Evolutionary conservation across 2,888 invertebrate species (phyloP).

Genomic region (Nephrotoma appendiculata): DNA sequence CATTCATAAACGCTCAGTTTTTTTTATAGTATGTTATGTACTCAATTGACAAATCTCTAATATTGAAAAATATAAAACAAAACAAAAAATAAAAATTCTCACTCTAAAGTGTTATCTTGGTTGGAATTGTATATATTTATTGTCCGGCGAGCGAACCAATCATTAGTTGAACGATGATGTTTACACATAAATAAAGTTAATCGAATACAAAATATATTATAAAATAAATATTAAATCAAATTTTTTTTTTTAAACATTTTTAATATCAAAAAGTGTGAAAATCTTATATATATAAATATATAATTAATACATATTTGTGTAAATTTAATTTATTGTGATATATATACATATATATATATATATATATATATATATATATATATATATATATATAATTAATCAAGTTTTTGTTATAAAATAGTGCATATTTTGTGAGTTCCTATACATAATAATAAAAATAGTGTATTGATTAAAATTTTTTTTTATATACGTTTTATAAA

Average conservation of each 20-base stretch:
- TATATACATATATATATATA: background rate
- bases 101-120: background rate
- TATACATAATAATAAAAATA: background rate
- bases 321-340: background rate
- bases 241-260: background rate
- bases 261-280: background rate
- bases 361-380: background rate
- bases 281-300: background rate
- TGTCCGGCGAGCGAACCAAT: background rate
- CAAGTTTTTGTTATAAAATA: background rate
- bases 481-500: background rate
- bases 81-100: background rate
- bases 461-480: background rate
- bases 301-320: background rate
- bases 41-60: background rate
- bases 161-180: background rate
- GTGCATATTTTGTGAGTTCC: background rate
- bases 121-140: background rate
- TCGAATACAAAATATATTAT: background rate
- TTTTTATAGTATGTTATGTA: background rate
- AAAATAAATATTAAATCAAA: background rate
- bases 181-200: background rate
- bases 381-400: background rate
- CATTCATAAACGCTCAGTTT: background rate
- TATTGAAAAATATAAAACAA: background rate